Evolutionary conservation across 2,888 invertebrate species (phyloP).

Genomic region (Hyles lineata): DNA sequence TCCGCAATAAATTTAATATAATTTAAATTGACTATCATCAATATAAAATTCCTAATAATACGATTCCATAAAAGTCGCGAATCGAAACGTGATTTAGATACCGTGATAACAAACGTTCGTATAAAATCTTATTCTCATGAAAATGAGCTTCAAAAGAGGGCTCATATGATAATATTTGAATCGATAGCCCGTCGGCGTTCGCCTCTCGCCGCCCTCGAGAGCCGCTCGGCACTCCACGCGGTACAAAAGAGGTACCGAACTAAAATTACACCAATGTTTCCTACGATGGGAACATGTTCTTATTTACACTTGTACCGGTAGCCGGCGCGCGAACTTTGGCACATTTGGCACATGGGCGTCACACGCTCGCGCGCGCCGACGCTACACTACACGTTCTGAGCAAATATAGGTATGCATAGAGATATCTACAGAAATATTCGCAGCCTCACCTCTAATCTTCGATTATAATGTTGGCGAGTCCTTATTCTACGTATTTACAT

Average conservation of each 20-base stretch:
- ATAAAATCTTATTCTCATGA: slow-evolving; percentile 51
- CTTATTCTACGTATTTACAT: slow-evolving; percentile 82
- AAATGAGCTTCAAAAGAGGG: slow-evolving; percentile 32
- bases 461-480: slow-evolving; percentile 75
- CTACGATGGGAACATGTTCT: slow-evolving; percentile 60
- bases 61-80: slow-evolving; percentile 47
- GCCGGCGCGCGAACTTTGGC: slow-evolving; percentile 71
- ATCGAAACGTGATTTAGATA: slow-evolving; percentile 46
- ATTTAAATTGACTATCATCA: slow-evolving; percentile 32
- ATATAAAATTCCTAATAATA: slow-evolving; percentile 36
- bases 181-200: slow-evolving; percentile 19
- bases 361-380: slow-evolving; percentile 70
- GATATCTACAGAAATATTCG: slow-evolving; percentile 75
- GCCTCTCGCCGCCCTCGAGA: slow-evolving; percentile 6
- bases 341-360: slow-evolving; percentile 68
- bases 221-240: slow-evolving; percentile 47
- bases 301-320: slow-evolving; percentile 65
- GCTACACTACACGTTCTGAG: slow-evolving; percentile 77
- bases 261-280: slow-evolving; percentile 55
- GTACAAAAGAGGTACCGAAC: slow-evolving; percentile 61
- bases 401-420: slow-evolving; percentile 83
- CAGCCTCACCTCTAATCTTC: slow-evolving; percentile 66
- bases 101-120: slow-evolving; percentile 46
- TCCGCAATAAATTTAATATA: slow-evolving; percentile 48
- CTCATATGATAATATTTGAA: slow-evolving; percentile 24